Conservation (phyloP, 2,888 invertebrate species). For the Ischnus inquisitorius region DNA sequence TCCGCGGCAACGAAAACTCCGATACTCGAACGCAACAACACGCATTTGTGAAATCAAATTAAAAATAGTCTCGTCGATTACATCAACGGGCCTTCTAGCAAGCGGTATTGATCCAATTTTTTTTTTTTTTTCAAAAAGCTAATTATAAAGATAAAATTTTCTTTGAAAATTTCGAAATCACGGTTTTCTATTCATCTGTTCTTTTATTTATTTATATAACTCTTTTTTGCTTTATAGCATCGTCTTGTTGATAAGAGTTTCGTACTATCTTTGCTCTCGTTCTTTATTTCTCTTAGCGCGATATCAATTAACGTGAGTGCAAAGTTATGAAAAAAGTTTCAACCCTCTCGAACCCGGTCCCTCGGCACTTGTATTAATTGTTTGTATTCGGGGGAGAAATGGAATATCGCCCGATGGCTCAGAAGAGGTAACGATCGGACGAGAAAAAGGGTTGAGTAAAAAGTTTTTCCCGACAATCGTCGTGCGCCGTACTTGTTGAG, state of each 20-base stretch:
- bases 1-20: slow-evolving; percentile 12
- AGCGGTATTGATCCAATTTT: background rate
- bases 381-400: slow-evolving; percentile 15
- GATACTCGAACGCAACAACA: background rate
- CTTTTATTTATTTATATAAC: too few species aligned
- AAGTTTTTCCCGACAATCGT: slow-evolving; percentile 29
- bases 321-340: slow-evolving; percentile 9
- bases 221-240: too few species aligned
- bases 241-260: too few species aligned
- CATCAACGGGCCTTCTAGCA: background rate
- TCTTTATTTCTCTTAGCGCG: too few species aligned
- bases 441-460: background rate
- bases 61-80: slow-evolving; percentile 1
- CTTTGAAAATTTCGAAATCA: too few species aligned
- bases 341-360: background rate
- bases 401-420: slow-evolving; percentile 12
- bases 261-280: too few species aligned
- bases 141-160: background rate
- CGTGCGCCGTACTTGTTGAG: slow-evolving; percentile 55
- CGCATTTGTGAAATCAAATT: slow-evolving; percentile 14
- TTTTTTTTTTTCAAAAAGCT: background rate
- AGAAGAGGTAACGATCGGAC: background rate
- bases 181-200: too few species aligned
- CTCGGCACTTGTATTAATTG: slow-evolving; percentile 23
- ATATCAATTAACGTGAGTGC: slow-evolving; percentile 10